These are phyloP conservation scores for Penaeus japonicus DNA, from an alignment of 1,140 invertebrate genomes.

Conservation along the genomic window DNA sequence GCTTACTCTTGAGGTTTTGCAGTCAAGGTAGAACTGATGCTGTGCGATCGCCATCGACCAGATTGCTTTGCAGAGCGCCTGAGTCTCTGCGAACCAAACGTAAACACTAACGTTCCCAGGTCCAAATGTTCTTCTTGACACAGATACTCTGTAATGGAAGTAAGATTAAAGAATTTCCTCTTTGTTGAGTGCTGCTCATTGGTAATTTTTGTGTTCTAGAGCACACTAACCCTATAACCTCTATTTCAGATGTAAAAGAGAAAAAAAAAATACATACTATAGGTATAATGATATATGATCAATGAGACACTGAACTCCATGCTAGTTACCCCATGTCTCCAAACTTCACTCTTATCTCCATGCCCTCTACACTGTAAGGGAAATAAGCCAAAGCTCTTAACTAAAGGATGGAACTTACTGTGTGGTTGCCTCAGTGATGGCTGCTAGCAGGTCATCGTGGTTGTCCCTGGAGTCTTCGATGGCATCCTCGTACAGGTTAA, in stretches of 20 bases:
- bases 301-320: no score
- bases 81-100: slow-evolving; percentile 69
- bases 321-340: no score
- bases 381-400: no score
- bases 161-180: neutral
- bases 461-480: slow-evolving; percentile 64
- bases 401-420: slow-evolving; percentile 65
- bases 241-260: no score
- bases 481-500: slow-evolving; percentile 70
- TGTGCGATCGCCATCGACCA: slow-evolving; percentile 72
- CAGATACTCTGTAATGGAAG: slow-evolving; percentile 65
- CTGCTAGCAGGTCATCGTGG: slow-evolving; percentile 68
- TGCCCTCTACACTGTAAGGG: no score
- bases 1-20: slow-evolving; percentile 64
- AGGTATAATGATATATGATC: no score
- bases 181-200: neutral
- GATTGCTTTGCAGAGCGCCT: slow-evolving; percentile 69
- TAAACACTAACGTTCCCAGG: slow-evolving; percentile 70
- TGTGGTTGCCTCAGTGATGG: slow-evolving; percentile 69
- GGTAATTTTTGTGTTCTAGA: neutral
- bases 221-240: neutral
- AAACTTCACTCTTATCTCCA: no score
- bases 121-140: slow-evolving; percentile 68
- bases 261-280: no score
- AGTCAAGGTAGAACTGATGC: slow-evolving; percentile 72